Base-by-base conservation (phyloP, 2,113 vertebrate genomes). In the Calidris pygmaea region DNA sequence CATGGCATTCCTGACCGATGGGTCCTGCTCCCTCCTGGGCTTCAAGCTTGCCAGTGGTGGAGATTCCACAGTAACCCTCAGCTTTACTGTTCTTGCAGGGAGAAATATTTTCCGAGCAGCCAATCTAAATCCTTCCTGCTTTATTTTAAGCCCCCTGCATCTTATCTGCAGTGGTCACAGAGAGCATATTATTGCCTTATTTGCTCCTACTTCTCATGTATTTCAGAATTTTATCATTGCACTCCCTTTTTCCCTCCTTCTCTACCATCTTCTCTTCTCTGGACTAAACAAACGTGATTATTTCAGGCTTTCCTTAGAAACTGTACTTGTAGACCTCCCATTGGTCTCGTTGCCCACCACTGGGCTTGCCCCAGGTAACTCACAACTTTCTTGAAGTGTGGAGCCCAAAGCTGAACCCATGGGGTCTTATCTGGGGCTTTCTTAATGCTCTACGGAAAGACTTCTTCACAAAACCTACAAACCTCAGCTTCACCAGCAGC, bases 1-100 rank as follows among this genome's bases (percentile, higher is more conserved):
- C 1, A 0, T 7, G 32, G 23, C 24, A 11, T 39, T 56, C 32
- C 41, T 62, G 11, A 50, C 70, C 1, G 1, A 13, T 0, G 0
- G 14, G 35, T 81, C 52, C 24, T 1, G 1, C 52, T 85, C 16
- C 12, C 18, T 23, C 27, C 29, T 32, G 24, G 35, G 21, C 41
- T 81, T 89, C 53, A 60, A 72, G 58, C 9, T 67, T 3, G 27
- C 52, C n/a, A 20, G 10, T 27, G 47, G 45, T 19, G 19, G 65
- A 92, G 47, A 37, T 56, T 21, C 71, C 41, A 60, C 52, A 23
- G 45, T 77, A 82, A 72, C 20, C 24, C 24, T 77, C 58, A 62
- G 75, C 52, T 85, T 85, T 62, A 81, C 58, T 67, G 53, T 67
- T 81, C 41, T 67, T 60, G 37, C n/a, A 72, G 24, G 13, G 53